These are phyloP conservation scores for Polypterus senegalus DNA, from an alignment of 2,113 vertebrate genomes.

Conservation along the genomic window DNA sequence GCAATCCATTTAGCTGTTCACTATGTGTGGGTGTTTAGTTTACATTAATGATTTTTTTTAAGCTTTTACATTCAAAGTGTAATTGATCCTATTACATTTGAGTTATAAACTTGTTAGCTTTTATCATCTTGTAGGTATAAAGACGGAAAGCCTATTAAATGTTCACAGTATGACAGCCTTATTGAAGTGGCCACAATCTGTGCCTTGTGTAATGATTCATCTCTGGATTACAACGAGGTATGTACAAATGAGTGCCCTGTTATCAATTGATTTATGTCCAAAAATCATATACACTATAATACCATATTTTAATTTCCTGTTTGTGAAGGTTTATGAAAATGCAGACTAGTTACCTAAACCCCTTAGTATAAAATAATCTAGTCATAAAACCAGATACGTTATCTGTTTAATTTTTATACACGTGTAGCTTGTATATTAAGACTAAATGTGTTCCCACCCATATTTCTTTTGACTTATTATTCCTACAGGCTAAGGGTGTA, in stretches of 20 bases:
- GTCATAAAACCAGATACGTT: too few species aligned
- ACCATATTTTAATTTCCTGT: too few species aligned
- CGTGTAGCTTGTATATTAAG: background rate
- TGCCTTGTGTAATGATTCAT: slow-evolving; percentile 93
- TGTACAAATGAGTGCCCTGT: slow-evolving; percentile 14
- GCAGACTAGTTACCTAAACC: too few species aligned
- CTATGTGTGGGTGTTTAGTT: too few species aligned
- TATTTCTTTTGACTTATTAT: slow-evolving; percentile 18
- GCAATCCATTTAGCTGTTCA: background rate
- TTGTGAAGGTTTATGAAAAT: too few species aligned
- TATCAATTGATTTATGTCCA: too few species aligned
- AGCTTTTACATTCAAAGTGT: too few species aligned
- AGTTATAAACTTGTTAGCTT: slow-evolving; percentile 5
- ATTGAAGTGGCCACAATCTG: slow-evolving; percentile 94
- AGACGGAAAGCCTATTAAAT: slow-evolving; percentile 67
- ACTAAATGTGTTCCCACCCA: slow-evolving; percentile 4
- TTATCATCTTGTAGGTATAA: slow-evolving; percentile 57
- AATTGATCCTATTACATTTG: background rate
- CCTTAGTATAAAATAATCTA: too few species aligned
- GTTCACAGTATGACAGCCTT: slow-evolving; percentile 72
- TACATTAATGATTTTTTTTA: too few species aligned
- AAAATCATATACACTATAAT: too few species aligned
- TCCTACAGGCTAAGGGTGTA: slow-evolving; percentile 51
- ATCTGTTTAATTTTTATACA: too few species aligned
- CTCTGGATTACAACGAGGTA: slow-evolving; percentile 95